Evolutionary conservation across 2,888 invertebrate species (phyloP).

Genomic region (Aelia acuminata): DNA sequence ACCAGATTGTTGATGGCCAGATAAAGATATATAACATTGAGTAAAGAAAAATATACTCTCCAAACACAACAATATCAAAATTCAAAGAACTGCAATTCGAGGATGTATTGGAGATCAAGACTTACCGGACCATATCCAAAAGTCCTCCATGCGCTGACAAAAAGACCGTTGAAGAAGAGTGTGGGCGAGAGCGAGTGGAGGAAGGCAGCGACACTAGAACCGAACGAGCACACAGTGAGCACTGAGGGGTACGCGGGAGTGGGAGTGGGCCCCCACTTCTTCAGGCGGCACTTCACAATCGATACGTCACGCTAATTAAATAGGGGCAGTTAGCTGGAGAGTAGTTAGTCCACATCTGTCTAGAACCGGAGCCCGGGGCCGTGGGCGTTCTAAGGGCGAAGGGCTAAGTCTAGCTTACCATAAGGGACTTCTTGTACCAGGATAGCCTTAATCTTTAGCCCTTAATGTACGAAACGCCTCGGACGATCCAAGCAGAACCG

Average conservation of each 20-base stretch:
- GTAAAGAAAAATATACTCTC: not conserved
- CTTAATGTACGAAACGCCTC: too few species aligned
- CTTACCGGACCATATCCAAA: slow-evolving; percentile 59
- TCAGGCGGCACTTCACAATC: slow-evolving; percentile 41
- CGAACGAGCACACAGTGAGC: slow-evolving; percentile 26
- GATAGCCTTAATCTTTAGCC: too few species aligned
- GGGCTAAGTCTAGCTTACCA: too few species aligned
- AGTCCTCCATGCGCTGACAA: slow-evolving; percentile 56
- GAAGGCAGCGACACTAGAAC: not conserved
- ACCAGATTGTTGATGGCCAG: not conserved
- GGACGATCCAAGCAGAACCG: too few species aligned
- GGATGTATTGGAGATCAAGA: not conserved
- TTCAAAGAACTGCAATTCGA: not conserved
- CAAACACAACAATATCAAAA: not conserved
- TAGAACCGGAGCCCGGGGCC: not conserved
- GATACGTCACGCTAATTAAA: slow-evolving; percentile 48
- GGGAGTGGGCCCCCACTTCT: slow-evolving; percentile 55
- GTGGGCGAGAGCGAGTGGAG: not conserved
- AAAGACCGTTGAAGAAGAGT: not conserved
- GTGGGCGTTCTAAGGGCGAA: too few species aligned
- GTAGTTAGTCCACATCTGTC: not conserved
- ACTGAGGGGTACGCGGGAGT: slow-evolving; percentile 43
- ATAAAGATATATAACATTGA: not conserved
- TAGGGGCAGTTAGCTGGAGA: not conserved
- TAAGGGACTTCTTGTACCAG: too few species aligned